Base-by-base conservation (phyloP, 2,888 invertebrate species). In the Agrochola circellaris region DNA sequence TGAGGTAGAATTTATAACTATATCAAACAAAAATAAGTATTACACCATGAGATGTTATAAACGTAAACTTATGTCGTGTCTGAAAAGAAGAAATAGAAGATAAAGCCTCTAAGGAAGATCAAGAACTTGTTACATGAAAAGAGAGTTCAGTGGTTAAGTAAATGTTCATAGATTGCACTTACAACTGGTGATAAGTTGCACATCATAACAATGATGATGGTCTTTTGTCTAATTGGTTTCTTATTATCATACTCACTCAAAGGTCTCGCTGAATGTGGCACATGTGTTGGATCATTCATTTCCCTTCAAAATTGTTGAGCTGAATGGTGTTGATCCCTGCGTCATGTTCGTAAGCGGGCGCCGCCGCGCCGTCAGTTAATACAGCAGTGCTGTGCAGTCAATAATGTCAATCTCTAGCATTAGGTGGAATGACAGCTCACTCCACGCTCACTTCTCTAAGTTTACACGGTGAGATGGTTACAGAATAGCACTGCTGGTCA, bases 1-100 rank as follows among this genome's bases (percentile, higher is more conserved):
- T 72, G 58, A 64, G 42, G 15, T 56, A 56, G 56, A 56, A 80
- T 56, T 54, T 62, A 81, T 58, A 62, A 48, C 48, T 70, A 42
- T 42, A 67, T 61, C 42, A 66, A 51, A 61, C 56, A 26, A 48
- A 45, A 30, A 65, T 54, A 51, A 65, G 64, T 48, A 30, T 38
- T 30, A 54, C 3, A 73, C 20, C n/a, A 62, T 30, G 6, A 34
- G 13, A 48, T 38, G 8, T 45, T 30, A 60, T 45, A 38, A 69
- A n/a, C 0, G 38, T 48, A 5, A 71, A 62, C n/a, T 56, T 42
- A 38, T 30, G 20, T 51, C 30, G 30, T 23, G 48, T 48, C 34
- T 56, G n/a, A 38, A 9, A 68, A 48, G n/a, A 62, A 62, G 26
- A 26, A 48, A 56, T 23, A 60, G 54, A 34, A 67, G 51, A 62